Conservation (phyloP, 2,797 vertebrate genomes). For the Danio choprae region DNA sequence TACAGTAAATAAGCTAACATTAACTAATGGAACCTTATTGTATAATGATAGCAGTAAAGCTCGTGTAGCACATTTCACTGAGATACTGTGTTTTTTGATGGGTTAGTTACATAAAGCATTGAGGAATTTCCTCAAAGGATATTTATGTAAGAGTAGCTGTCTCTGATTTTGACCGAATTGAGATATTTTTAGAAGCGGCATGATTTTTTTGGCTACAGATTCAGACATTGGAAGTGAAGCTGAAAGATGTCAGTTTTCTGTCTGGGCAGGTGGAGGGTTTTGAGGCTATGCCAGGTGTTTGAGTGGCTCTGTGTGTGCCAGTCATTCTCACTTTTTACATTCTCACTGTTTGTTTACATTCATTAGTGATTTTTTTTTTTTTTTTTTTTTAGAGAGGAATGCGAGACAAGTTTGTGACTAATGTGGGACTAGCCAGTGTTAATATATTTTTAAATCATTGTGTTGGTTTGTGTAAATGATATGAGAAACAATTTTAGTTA, state of each 20-base stretch:
- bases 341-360: not conserved
- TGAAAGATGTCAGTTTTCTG: not conserved
- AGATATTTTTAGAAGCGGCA: not conserved
- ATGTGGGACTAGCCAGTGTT: not conserved
- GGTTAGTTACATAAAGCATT: not conserved
- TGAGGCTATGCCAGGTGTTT: not conserved
- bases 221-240: not conserved
- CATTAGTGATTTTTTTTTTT: not conserved
- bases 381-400: not conserved
- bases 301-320: not conserved
- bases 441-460: not conserved
- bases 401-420: not conserved
- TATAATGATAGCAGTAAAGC: not conserved
- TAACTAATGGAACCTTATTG: not conserved
- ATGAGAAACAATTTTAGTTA: no score
- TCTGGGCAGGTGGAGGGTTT: not conserved
- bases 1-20: no score
- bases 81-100: not conserved
- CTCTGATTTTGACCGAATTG: not conserved
- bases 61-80: no score
- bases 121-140: not conserved
- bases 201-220: not conserved
- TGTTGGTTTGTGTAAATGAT: not conserved
- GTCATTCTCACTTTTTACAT: not conserved
- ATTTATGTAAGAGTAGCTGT: not conserved